Percentiles rank a stretch among this genome's conserved stretches.
These are phyloP conservation scores for Anadara kagoshimensis DNA, from an alignment of 1,140 invertebrate genomes.

Conservation along the genomic window DNA sequence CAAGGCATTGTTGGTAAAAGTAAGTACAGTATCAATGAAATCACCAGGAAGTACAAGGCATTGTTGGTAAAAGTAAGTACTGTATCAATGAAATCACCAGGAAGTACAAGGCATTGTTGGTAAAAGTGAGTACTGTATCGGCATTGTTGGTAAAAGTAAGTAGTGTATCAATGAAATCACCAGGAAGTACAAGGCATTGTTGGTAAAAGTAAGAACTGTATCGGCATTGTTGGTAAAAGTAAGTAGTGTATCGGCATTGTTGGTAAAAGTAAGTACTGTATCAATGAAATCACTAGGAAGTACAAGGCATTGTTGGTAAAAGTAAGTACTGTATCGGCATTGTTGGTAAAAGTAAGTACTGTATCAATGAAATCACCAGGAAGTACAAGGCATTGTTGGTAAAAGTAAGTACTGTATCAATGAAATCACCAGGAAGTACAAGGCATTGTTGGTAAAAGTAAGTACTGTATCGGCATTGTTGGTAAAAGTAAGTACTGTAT, in stretches of 20 bases:
- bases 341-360: conserved; percentile 72
- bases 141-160: conserved; percentile 56
- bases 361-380: conserved; percentile 69
- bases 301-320: conserved; percentile 54
- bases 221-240: conserved; percentile 54
- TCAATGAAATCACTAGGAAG: conserved; percentile 65
- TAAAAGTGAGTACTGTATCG: too few species aligned
- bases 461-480: too few species aligned
- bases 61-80: conserved; percentile 69
- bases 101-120: conserved; percentile 52
- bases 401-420: conserved; percentile 75
- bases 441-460: conserved; percentile 55
- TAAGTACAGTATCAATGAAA: conserved; percentile 76
- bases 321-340: too few species aligned
- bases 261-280: conserved; percentile 74
- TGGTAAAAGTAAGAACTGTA: too few species aligned
- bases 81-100: conserved; percentile 71
- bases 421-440: conserved; percentile 60
- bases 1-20: conserved; percentile 53
- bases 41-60: conserved; percentile 48
- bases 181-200: conserved; percentile 50
- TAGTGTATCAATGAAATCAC: conserved; percentile 71
- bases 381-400: conserved; percentile 55
- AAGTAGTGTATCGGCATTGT: too few species aligned
- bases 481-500: conserved; percentile 74